Evolutionary conservation across 2,888 invertebrate genomes (phyloP), one percentile per base, ranked within the genome.

Genomic region (Timema cristinae): DNA sequence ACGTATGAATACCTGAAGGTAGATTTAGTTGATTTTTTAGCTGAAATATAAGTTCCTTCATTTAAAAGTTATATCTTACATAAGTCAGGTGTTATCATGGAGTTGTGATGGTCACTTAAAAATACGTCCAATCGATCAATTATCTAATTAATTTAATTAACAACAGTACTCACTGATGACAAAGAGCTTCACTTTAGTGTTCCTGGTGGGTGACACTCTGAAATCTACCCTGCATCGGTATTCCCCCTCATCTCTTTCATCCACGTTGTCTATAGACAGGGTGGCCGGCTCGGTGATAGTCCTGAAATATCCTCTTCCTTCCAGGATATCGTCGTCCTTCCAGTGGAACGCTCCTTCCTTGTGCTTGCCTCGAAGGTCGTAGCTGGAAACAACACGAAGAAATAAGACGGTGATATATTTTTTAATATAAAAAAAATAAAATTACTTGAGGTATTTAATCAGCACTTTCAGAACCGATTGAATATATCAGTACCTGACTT

Each of bases 271-370:
- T n/a, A 76, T 70, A 51, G 75, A 74, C 16, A 75, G 72, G 4
- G 76, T 76, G 47, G 76, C 75, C 7, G 76, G 76, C 66, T 75
- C 75, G 6, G 75, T 76, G 69, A 75, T 75, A 50, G 75, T 75
- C 68, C 75, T 73, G 73, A 76, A 76, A 69, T 75, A 76, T 6
- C 73, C 75, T 10, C 76, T 71, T 47, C 75, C 75, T 47, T 74
- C 75, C 72, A 76, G 69, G n/a, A 76, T 67, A 49, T 75, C 75
- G 67, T 75, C 73, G 66, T 75, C 75, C 56, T 74, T 75, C 76
- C 76, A 76, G 69, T 76, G 76, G 5, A 75, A 75, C 66, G 75
- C 75, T n/a, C 69, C 67, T 61, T 76, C 76, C 15, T 74, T 70
- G 71, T 75, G 73, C 61, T 72, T 75, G 8, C 75, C 75, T 11